A percentile compares a stretch with the other conserved stretches of the same genome.
phyloP scores from a whole-genome alignment of 2,888 invertebrate genomes.

The Barypeithes pellucidus region DNA sequence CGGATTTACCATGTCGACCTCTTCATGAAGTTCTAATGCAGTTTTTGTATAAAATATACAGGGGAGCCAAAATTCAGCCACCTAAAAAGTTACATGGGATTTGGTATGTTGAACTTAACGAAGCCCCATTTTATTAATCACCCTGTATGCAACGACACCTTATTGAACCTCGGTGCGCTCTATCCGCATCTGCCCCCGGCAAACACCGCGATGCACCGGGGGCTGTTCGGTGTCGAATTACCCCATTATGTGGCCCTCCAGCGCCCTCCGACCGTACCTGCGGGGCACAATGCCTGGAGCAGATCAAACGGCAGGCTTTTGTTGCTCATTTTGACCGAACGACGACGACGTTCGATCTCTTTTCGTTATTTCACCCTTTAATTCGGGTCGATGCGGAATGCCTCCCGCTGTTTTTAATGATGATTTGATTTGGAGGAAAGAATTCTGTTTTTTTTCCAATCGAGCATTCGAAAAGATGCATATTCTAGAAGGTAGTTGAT shows the following conservation, averaged over 20 bases:
- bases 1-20: too few species aligned
- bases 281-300: conserved; percentile 30
- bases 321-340: conserved; percentile 39
- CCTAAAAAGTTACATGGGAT: too few species aligned
- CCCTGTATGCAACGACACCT: conserved; percentile 15
- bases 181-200: conserved; percentile 35
- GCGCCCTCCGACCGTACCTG: conserved; percentile 24
- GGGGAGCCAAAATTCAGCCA: too few species aligned
- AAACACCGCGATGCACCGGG: conserved; percentile 34
- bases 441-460: too few species aligned
- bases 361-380: conserved; percentile 39
- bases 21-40: too few species aligned
- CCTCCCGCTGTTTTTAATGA: conserved; percentile 37
- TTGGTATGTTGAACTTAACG: too few species aligned
- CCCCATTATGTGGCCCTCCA: conserved; percentile 43
- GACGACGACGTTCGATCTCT: conserved; percentile 19
- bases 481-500: too few species aligned
- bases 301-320: conserved; percentile 33
- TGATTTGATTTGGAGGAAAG: not conserved
- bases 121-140: conserved; percentile 1
- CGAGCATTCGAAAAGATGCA: too few species aligned
- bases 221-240: conserved; percentile 38
- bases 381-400: conserved; percentile 8
- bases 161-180: conserved; percentile 12
- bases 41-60: too few species aligned